Evolutionary conservation across 2,113 vertebrate genomes (phyloP).

Genomic region (Phalacrocorax brasilianus): DNA sequence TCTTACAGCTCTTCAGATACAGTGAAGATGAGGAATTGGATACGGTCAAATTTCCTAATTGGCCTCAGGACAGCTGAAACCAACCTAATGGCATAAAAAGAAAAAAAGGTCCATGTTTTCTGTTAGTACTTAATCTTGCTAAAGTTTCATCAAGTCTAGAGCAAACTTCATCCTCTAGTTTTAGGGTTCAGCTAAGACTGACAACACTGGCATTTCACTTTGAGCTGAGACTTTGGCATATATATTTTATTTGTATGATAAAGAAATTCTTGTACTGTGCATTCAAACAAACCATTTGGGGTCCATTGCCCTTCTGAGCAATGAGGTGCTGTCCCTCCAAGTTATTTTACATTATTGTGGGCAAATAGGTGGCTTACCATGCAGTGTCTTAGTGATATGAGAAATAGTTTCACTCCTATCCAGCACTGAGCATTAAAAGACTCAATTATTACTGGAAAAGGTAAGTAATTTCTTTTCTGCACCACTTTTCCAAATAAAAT

Average conservation of each 20-base stretch:
- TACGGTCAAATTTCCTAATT: slow-evolving; percentile 8
- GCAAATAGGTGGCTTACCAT: background rate
- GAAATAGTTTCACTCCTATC: background rate
- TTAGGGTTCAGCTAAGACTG: background rate
- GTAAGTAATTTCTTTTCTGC: background rate
- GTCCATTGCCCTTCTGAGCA: background rate
- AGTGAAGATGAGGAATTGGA: slow-evolving; percentile 16
- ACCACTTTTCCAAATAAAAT: background rate
- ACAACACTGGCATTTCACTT: background rate
- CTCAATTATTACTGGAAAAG: background rate
- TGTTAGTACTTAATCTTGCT: background rate
- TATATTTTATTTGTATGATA: background rate
- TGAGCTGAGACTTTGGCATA: background rate
- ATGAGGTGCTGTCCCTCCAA: background rate
- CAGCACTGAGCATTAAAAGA: background rate
- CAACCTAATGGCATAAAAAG: background rate
- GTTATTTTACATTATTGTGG: background rate
- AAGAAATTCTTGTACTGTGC: background rate
- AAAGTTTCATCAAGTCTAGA: background rate
- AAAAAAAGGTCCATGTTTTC: fast-evolving
- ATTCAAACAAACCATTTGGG: background rate
- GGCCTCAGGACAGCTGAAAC: slow-evolving; percentile 3
- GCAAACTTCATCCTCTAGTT: background rate
- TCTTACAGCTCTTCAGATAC: slow-evolving; percentile 7
- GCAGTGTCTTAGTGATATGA: background rate